phyloP scores from a whole-genome alignment of 2,113 vertebrate genomes.

The Hippolais icterina region DNA sequence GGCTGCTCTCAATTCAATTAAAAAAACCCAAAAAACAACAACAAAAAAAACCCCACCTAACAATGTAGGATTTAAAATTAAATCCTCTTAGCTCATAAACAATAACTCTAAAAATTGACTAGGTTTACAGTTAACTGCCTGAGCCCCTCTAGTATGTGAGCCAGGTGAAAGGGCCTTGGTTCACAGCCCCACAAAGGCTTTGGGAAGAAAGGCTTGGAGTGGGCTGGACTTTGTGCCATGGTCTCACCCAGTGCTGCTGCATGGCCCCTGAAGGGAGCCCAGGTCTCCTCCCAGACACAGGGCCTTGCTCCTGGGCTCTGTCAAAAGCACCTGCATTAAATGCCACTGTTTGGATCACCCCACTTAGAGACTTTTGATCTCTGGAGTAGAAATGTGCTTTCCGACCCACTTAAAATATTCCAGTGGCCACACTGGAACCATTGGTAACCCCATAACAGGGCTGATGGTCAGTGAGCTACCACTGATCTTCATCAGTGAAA shows the following conservation, averaged over 20 bases:
- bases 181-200: not conserved
- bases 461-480: not conserved
- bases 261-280: not conserved
- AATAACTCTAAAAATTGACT: not conserved
- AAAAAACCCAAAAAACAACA: no score
- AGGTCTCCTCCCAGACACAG: not conserved
- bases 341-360: not conserved
- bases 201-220: not conserved
- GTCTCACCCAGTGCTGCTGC: not conserved
- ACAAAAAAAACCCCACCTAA: no score
- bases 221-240: not conserved
- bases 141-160: not conserved
- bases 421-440: not conserved
- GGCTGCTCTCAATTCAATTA: not conserved
- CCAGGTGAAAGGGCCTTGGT: not conserved
- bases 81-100: not conserved
- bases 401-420: not conserved
- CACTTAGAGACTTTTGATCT: not conserved
- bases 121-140: not conserved
- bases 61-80: not conserved
- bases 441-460: not conserved
- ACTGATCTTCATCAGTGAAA: not conserved
- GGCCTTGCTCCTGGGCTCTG: not conserved
- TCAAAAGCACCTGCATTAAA: not conserved
- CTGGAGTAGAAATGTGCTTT: not conserved